Evolutionary conservation across 2,113 vertebrate genomes (phyloP).

Genomic region (Campylorhamphus procurvoides): DNA sequence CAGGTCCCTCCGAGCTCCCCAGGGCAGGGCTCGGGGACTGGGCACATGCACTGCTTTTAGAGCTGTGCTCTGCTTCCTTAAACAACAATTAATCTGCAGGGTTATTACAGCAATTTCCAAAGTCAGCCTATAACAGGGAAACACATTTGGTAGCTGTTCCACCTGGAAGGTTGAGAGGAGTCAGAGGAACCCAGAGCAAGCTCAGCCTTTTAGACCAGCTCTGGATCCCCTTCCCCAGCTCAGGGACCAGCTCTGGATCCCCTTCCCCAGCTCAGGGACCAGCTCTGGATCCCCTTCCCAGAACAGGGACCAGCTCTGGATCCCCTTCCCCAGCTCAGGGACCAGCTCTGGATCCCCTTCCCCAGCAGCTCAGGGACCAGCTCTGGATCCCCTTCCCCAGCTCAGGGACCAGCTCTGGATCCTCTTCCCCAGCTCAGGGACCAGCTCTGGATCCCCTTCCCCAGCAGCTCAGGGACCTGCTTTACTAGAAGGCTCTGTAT

Average conservation of each 20-base stretch:
- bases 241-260: too few relatives aligned
- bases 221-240: neutral
- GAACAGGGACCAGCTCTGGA: too few relatives aligned
- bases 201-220: neutral
- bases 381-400: neutral
- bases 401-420: too few relatives aligned
- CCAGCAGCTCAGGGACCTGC: neutral
- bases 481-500: constrained; percentile 33
- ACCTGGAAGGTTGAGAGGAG: neutral
- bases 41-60: rapidly evolving
- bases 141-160: neutral
- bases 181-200: neutral
- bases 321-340: too few relatives aligned
- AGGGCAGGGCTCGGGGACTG: rapidly evolving
- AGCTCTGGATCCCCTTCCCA: too few relatives aligned
- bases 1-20: neutral
- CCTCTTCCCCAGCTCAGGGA: too few relatives aligned
- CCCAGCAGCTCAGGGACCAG: too few relatives aligned
- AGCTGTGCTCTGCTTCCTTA: neutral
- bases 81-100: neutral
- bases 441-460: too few relatives aligned
- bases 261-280: too few relatives aligned
- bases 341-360: too few relatives aligned
- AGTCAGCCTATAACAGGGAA: neutral
- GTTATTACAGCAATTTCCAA: neutral